Conservation (phyloP, 2,113 vertebrate genomes). For the Muntiacus reevesi region DNA sequence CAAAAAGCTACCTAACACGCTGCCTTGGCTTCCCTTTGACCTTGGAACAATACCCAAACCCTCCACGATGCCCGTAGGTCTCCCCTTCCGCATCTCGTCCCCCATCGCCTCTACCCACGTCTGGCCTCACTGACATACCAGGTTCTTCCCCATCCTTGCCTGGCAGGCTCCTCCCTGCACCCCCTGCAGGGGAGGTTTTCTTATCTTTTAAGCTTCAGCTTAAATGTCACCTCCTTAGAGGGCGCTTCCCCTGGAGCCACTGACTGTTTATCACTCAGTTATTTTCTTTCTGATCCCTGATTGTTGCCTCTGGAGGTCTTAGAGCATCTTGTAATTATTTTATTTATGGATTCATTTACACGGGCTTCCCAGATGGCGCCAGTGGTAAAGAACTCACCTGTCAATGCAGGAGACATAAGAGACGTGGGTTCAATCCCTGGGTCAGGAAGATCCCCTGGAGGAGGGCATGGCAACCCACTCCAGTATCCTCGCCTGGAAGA, state of each 20-base stretch:
- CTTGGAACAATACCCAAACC: neutral
- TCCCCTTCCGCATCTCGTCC: accelerated
- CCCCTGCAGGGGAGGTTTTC: neutral
- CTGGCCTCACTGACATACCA: neutral
- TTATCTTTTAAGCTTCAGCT: neutral
- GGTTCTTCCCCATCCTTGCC: neutral
- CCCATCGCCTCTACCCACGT: neutral
- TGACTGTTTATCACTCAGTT: neutral
- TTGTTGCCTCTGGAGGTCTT: neutral
- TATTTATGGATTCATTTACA: neutral
- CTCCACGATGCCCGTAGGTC: neutral
- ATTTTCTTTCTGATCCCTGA: neutral
- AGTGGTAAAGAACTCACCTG: neutral
- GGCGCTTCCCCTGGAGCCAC: accelerated
- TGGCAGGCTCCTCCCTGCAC: too few species aligned
- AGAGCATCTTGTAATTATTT: neutral
- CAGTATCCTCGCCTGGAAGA: neutral
- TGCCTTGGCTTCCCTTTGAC: neutral
- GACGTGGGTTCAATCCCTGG: neutral
- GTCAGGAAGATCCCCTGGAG: neutral
- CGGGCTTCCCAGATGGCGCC: neutral
- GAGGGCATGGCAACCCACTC: neutral
- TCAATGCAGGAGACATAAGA: neutral
- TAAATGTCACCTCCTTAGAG: neutral
- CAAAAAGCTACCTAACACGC: neutral